Conservation (phyloP, 2,113 vertebrate genomes). For the Oncorhynchus gorbuscha region DNA sequence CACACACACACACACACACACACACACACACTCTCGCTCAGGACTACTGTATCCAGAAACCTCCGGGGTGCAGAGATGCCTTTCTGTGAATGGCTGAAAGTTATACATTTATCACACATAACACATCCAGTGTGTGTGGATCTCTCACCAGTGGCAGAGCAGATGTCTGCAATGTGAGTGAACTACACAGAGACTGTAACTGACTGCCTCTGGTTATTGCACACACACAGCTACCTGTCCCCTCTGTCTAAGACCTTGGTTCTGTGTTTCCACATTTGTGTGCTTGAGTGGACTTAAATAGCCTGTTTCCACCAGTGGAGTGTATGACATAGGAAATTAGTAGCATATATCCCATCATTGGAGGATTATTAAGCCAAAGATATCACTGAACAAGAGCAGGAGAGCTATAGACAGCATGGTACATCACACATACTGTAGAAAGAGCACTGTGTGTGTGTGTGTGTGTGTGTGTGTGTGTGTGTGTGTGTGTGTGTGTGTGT, state of each 20-base stretch:
- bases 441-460: no score
- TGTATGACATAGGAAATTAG: background rate
- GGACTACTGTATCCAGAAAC: conserved; percentile 1
- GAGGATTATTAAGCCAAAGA: background rate
- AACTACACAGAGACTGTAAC: background rate
- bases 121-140: background rate
- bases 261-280: background rate
- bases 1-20: no score
- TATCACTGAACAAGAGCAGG: background rate
- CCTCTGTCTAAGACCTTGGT: background rate
- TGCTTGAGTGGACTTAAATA: background rate
- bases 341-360: background rate
- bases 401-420: background rate
- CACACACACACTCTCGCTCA: conserved; percentile 30
- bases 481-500: no score
- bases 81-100: background rate
- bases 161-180: background rate
- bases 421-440: background rate
- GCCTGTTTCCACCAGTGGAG: background rate
- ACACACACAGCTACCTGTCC: background rate
- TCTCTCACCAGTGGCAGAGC: background rate
- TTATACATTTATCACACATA: no score
- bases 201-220: background rate
- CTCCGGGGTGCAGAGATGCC: background rate
- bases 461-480: no score